These are phyloP conservation scores for Chionodraco myersi DNA, from an alignment of 2,113 vertebrate species.

Conservation along the genomic window DNA sequence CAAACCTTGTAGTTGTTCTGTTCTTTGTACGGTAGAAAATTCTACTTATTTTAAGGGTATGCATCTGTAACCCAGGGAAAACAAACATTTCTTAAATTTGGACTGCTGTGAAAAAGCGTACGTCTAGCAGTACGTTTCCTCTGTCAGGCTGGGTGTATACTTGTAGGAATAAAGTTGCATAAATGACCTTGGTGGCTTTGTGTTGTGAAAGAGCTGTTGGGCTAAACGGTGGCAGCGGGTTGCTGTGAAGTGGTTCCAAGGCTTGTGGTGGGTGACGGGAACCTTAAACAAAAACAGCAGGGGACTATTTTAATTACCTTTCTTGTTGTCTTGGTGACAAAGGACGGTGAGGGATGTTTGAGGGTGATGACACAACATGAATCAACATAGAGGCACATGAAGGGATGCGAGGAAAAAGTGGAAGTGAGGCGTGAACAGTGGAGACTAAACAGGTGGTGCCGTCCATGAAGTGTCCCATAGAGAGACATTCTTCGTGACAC, in stretches of 20 bases:
- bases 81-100: neutral
- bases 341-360: slow-evolving; percentile 30
- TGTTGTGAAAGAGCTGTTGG: slow-evolving; percentile 12
- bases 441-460: slow-evolving; percentile 34
- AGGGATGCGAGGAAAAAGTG: neutral
- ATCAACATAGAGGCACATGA: neutral
- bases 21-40: neutral
- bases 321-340: slow-evolving; percentile 58
- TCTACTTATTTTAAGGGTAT: neutral
- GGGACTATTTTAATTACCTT: slow-evolving; percentile 63
- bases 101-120: slow-evolving; percentile 6
- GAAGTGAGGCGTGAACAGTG: neutral
- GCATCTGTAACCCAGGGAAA: neutral
- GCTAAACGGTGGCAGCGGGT: slow-evolving; percentile 12
- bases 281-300: slow-evolving; percentile 57
- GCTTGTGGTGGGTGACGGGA: slow-evolving; percentile 41
- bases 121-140: neutral
- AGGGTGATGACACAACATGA: slow-evolving; percentile 21
- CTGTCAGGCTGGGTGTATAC: neutral
- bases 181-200: slow-evolving; percentile 26
- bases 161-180: slow-evolving; percentile 28
- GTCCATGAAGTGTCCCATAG: slow-evolving; percentile 30
- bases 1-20: neutral
- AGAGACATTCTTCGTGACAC: slow-evolving; percentile 50
- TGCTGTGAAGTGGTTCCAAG: slow-evolving; percentile 46